phyloP scores from a whole-genome alignment of 1,140 invertebrate genomes.

The Metaphire vulgaris region DNA sequence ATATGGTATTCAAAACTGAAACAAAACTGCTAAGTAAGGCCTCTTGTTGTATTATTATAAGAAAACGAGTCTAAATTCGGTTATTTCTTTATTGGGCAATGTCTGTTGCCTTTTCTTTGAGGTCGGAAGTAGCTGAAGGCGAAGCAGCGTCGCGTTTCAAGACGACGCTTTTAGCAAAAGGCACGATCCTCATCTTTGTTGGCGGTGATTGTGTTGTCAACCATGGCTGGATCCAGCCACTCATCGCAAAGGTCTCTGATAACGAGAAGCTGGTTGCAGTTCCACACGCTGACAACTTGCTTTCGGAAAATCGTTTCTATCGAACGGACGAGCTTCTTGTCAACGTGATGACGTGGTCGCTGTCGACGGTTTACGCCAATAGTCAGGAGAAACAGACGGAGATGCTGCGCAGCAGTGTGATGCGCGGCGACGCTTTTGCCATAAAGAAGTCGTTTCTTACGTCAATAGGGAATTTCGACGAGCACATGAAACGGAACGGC shows the following conservation, averaged over 20 bases:
- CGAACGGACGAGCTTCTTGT: conserved; percentile 11
- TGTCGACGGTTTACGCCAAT: conserved; percentile 24
- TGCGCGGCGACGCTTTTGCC: conserved; percentile 27
- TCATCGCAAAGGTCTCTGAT: conserved; percentile 14
- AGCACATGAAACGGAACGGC: conserved; percentile 11
- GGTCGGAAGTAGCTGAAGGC: conserved; percentile 25
- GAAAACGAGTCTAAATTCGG: too few relatives aligned
- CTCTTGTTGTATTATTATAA: too few relatives aligned
- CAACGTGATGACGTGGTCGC: conserved; percentile 24
- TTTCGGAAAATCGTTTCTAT: conserved; percentile 25
- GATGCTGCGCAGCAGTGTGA: conserved; percentile 20
- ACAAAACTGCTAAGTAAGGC: too few relatives aligned
- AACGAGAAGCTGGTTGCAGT: conserved; percentile 13
- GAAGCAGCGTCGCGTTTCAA: conserved; percentile 18
- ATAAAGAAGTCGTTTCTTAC: conserved; percentile 23
- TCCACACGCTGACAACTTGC: conserved; percentile 29
- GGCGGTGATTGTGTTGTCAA: conserved; percentile 25
- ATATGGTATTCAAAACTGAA: too few relatives aligned
- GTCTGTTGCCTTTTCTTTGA: too few relatives aligned
- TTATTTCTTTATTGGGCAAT: too few relatives aligned
- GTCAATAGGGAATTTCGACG: conserved; percentile 23
- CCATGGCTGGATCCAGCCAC: conserved; percentile 28
- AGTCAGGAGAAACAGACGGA: not conserved
- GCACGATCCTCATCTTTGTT: conserved; percentile 26
- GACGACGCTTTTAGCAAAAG: conserved; percentile 23